Conservation (phyloP, 2,113 vertebrate genomes). For the Muntiacus muntjak region DNA sequence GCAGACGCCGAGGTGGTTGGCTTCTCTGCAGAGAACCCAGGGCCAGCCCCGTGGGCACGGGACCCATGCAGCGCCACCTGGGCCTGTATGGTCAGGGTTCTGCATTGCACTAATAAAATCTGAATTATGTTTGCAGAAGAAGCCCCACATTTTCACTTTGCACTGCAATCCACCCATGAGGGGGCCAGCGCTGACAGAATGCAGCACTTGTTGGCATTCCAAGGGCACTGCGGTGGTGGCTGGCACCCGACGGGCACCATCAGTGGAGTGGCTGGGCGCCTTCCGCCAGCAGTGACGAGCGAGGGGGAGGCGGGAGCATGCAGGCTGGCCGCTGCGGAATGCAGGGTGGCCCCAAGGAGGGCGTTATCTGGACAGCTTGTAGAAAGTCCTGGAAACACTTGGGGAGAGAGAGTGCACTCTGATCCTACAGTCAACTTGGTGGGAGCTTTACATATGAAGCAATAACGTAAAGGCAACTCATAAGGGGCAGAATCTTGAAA, state of each 20-base stretch:
- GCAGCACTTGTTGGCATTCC: neutral
- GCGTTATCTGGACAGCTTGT: neutral
- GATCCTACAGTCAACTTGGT: neutral
- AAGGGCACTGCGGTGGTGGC: too few species aligned
- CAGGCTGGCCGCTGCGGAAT: fast-evolving
- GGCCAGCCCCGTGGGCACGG: fast-evolving
- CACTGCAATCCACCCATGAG: neutral
- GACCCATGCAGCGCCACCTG: fast-evolving
- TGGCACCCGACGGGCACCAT: neutral
- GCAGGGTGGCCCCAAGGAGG: too few species aligned
- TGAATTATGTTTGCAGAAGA: neutral
- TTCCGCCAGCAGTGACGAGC: neutral
- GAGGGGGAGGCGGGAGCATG: neutral
- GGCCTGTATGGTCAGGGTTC: fast-evolving
- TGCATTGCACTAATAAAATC: neutral
- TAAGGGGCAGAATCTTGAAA: neutral
- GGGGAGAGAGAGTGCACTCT: neutral
- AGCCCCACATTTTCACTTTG: neutral
- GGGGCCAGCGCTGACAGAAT: neutral
- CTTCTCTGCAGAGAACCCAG: neutral
- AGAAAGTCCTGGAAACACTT: neutral
- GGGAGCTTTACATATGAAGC: neutral
- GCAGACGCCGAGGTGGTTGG: neutral
- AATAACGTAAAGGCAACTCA: neutral
- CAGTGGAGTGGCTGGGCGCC: too few species aligned